These are phyloP conservation scores for Pachypanchax playfairii DNA, from an alignment of 2,113 vertebrate genomes.

Conservation along the genomic window DNA sequence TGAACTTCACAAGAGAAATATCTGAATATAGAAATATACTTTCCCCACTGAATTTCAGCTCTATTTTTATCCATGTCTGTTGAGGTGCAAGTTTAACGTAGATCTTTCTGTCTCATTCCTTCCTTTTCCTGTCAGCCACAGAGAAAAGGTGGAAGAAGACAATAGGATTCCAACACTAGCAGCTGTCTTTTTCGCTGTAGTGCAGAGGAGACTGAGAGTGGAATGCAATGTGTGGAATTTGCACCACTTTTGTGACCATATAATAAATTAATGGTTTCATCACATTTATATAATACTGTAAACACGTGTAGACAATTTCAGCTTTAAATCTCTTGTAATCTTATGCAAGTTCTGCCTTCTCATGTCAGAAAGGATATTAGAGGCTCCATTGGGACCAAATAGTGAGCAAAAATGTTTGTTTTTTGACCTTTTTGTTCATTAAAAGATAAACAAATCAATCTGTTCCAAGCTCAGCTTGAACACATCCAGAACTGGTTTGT, in stretches of 20 bases:
- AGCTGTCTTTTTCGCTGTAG: neutral
- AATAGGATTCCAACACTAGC: neutral
- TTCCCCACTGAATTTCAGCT: neutral
- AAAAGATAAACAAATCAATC: neutral
- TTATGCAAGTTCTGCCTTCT: conserved; percentile 2
- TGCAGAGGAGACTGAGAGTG: conserved; percentile 4
- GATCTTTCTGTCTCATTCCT: neutral
- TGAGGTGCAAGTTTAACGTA: no score
- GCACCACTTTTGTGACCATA: neutral
- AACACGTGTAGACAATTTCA: neutral
- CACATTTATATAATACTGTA: neutral
- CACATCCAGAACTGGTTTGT: neutral
- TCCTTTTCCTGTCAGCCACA: neutral
- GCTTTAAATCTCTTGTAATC: neutral
- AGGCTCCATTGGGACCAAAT: neutral
- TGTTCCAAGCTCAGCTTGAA: neutral
- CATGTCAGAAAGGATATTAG: conserved; percentile 5
- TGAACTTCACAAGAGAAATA: conserved; percentile 24
- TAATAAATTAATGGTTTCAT: neutral
- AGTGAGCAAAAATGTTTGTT: conserved; percentile 15
- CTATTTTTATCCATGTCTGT: conserved; percentile 7
- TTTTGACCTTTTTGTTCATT: neutral
- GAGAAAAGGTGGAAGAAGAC: conserved; percentile 1
- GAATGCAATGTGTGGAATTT: neutral
- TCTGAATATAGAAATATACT: neutral